Conservation (phyloP, 2,113 vertebrate genomes). For the Gila orcuttii region DNA sequence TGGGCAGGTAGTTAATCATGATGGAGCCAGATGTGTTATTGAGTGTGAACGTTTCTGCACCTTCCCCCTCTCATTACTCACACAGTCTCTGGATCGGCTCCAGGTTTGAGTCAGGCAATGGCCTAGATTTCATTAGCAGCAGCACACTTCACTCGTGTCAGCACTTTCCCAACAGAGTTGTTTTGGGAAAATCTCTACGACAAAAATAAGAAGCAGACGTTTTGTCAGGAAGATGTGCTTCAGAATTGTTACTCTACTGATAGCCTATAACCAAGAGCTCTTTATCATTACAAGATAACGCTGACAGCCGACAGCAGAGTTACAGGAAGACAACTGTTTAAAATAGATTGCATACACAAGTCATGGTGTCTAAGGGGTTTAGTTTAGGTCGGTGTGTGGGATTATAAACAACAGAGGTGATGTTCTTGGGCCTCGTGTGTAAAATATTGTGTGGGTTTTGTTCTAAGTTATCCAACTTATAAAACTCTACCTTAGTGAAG, state of each 20-base stretch:
- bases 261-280: not conserved
- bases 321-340: not conserved
- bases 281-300: not conserved
- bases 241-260: not conserved
- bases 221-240: not conserved
- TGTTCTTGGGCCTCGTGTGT: not conserved
- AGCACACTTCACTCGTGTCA: slow-evolving; percentile 61
- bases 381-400: not conserved
- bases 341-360: not conserved
- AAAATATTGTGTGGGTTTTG: not conserved
- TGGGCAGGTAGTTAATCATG: not conserved
- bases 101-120: slow-evolving; percentile 65
- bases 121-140: slow-evolving; percentile 60
- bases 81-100: slow-evolving; percentile 55
- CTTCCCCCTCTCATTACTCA: not conserved
- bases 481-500: not conserved
- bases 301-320: not conserved
- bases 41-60: not conserved
- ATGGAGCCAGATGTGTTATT: not conserved
- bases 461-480: not conserved
- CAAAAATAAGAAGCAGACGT: slow-evolving; percentile 1
- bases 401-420: not conserved
- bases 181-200: not conserved
- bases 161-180: slow-evolving; percentile 65
- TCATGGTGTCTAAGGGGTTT: not conserved